A percentile compares a stretch with the other conserved stretches of the same genome.
Evolutionary conservation across 2,113 vertebrate species (phyloP).

Genomic region (Aldabrachelys gigantea): DNA sequence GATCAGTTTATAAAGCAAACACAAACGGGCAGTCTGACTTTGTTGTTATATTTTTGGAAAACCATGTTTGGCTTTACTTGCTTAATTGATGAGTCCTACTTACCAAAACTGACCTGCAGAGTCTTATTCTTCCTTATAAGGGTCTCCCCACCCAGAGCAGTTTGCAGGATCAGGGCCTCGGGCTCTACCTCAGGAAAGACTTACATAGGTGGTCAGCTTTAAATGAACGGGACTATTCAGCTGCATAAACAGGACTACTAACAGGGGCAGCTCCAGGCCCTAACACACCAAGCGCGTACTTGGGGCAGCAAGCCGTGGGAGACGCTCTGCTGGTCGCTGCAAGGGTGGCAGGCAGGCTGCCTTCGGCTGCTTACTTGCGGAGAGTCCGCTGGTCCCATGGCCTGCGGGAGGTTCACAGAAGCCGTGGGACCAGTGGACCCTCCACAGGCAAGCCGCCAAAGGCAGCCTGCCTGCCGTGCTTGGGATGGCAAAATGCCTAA

Average conservation of each 20-base stretch:
- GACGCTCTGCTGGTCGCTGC: no score
- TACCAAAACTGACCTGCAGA: accelerated
- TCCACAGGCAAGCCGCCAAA: no score
- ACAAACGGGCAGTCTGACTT: neutral
- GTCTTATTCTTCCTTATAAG: neutral
- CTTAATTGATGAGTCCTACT: accelerated
- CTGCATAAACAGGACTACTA: accelerated
- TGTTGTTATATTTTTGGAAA: neutral
- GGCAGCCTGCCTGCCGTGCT: no score
- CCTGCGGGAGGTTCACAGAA: no score
- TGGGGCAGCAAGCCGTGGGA: no score
- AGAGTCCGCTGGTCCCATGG: no score
- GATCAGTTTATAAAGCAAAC: neutral
- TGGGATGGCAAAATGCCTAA: no score
- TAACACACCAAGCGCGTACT: no score
- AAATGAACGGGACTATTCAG: accelerated
- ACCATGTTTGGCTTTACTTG: neutral
- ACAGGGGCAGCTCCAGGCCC: no score
- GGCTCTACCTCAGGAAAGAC: accelerated
- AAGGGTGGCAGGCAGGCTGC: no score
- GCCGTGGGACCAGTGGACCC: no score
- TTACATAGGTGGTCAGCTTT: neutral
- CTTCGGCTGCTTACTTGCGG: no score
- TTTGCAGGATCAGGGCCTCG: accelerated
- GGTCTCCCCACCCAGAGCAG: neutral